Conservation (phyloP, 2,888 invertebrate genomes). For the Seira ritae region DNA sequence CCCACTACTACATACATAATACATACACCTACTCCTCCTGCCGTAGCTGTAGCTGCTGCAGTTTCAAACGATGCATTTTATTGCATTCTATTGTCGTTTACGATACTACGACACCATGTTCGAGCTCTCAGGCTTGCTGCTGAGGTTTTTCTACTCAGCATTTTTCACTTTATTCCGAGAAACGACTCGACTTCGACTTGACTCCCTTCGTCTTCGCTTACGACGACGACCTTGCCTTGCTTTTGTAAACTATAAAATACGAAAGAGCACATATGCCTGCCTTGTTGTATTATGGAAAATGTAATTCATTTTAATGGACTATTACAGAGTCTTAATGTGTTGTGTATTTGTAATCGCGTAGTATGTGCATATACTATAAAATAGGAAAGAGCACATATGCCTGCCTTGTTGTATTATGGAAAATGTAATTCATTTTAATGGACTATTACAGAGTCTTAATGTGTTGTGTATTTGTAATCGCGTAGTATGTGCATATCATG, state of each 20-base stretch:
- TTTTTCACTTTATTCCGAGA: too few species aligned
- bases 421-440: background rate
- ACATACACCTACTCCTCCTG: background rate
- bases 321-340: background rate
- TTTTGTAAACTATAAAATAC: too few species aligned
- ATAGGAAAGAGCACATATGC: too few species aligned
- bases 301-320: background rate
- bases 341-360: background rate
- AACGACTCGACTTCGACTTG: too few species aligned
- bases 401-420: too few species aligned
- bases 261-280: too few species aligned
- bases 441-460: background rate
- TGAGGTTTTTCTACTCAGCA: too few species aligned
- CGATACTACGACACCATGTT: background rate
- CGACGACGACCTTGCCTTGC: too few species aligned
- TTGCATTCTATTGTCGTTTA: background rate
- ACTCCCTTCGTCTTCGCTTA: too few species aligned
- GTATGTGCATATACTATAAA: too few species aligned
- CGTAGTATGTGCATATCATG: background rate
- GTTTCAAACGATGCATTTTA: background rate
- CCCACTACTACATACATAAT: too few species aligned
- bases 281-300: background rate
- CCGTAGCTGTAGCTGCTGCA: too few species aligned
- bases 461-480: background rate
- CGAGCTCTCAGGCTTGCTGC: background rate